Percentiles rank a stretch among this genome's conserved stretches.
phyloP scores from a whole-genome alignment of 2,888 invertebrate species.

The Diaperis boleti region DNA sequence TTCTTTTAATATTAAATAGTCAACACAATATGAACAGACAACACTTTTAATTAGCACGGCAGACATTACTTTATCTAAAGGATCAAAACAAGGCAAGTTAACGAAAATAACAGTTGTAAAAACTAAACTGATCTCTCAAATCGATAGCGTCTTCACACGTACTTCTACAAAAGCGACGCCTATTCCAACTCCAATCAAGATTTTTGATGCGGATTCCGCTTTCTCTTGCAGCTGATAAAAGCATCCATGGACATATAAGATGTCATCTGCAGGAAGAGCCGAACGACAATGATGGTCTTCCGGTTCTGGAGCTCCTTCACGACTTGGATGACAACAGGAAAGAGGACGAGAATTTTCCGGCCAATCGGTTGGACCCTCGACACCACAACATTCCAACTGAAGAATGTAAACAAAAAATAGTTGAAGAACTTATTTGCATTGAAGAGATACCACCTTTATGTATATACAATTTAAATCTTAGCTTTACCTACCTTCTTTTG shows the following conservation, averaged over 20 bases:
- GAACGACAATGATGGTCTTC: conserved; percentile 57
- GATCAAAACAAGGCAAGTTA: too few species aligned
- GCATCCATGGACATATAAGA: conserved; percentile 69
- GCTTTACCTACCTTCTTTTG: conserved; percentile 72
- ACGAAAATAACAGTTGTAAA: too few species aligned
- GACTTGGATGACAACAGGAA: conserved; percentile 71
- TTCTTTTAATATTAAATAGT: too few species aligned
- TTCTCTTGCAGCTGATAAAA: conserved; percentile 69
- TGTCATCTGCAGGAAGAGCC: conserved; percentile 55
- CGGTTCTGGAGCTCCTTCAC: conserved; percentile 56
- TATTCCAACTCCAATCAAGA: conserved; percentile 74
- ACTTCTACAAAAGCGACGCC: conserved; percentile 75
- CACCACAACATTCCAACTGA: conserved; percentile 69
- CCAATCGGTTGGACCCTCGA: conserved; percentile 62
- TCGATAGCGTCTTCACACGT: background rate
- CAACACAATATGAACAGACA: too few species aligned
- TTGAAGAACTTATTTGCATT: too few species aligned
- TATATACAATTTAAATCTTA: too few species aligned
- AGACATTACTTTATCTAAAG: too few species aligned
- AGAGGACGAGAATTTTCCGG: conserved; percentile 66
- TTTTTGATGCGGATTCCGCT: conserved; percentile 69
- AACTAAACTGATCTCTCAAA: too few species aligned
- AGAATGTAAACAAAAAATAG: background rate
- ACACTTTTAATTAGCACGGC: too few species aligned
- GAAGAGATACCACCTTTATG: too few species aligned